A percentile compares a stretch with the other conserved stretches of the same genome.
phyloP scores from a whole-genome alignment of 2,797 vertebrate genomes.

The Erethizon dorsatum region DNA sequence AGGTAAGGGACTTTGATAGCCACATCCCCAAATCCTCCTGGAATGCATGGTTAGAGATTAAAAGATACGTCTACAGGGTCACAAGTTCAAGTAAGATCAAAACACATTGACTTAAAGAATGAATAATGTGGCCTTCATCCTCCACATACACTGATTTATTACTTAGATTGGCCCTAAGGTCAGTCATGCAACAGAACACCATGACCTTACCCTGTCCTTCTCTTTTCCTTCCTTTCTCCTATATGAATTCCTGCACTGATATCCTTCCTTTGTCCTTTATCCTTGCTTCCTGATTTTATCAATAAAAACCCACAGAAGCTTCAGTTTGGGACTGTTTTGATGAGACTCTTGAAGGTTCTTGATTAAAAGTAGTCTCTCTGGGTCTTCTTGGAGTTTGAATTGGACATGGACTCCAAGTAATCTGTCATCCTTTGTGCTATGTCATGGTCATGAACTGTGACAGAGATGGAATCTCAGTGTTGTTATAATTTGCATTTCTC shows the following conservation, averaged over 20 bases:
- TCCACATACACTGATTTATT: background rate
- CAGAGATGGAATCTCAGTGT: background rate
- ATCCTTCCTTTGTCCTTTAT: background rate
- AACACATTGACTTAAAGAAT: background rate
- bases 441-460: background rate
- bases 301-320: background rate
- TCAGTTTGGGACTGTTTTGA: background rate
- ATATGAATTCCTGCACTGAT: background rate
- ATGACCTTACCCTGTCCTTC: background rate
- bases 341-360: background rate
- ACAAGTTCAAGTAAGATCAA: background rate
- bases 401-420: background rate
- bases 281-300: background rate
- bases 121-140: background rate
- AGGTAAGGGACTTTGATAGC: background rate
- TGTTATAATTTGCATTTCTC: background rate
- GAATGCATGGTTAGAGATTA: background rate
- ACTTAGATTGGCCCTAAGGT: background rate
- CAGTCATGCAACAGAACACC: background rate
- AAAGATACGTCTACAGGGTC: background rate
- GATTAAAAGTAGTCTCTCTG: background rate
- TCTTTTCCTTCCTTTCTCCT: background rate
- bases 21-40: background rate
- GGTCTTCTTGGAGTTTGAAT: background rate
- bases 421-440: background rate